Evolutionary conservation across 2,888 invertebrate genomes (phyloP).

Genomic region (Melangyna quadrimaculata): DNA sequence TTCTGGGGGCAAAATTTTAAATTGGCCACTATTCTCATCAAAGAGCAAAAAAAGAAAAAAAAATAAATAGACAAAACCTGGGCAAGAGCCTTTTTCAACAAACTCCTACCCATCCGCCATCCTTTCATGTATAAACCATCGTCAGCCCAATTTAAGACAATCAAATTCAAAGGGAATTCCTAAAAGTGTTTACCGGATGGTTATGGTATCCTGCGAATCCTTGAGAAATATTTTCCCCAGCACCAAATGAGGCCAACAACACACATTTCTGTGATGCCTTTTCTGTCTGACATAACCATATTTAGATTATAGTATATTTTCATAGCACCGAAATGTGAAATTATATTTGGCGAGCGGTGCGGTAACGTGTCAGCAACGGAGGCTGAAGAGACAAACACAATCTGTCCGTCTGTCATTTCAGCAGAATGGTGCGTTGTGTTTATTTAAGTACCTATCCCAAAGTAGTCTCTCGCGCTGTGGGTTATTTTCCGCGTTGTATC

Average conservation of each 20-base stretch:
- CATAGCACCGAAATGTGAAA: not conserved
- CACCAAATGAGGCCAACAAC: slow-evolving; percentile 24
- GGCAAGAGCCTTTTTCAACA: not conserved
- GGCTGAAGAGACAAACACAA: not conserved
- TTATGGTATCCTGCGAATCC: slow-evolving; percentile 28
- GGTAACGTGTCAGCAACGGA: not conserved
- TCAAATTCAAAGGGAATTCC: slow-evolving; percentile 47
- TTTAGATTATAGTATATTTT: slow-evolving; percentile 18
- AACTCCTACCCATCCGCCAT: not conserved
- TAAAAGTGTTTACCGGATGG: not conserved
- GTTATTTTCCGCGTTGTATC: slow-evolving; percentile 36
- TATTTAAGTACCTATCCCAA: slow-evolving; percentile 9
- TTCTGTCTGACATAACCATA: not conserved
- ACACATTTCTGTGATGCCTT: not conserved
- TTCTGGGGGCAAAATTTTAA: slow-evolving; percentile 6
- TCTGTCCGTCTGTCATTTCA: not conserved
- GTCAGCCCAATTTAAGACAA: slow-evolving; percentile 25
- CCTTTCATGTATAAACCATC: not conserved
- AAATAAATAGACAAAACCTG: slow-evolving; percentile 9
- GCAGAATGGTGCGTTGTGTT: slow-evolving; percentile 12
- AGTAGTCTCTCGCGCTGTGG: not conserved
- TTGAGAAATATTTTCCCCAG: slow-evolving; percentile 24
- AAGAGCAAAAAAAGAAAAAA: not conserved
- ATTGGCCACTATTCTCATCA: slow-evolving; percentile 19
- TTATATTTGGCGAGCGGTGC: not conserved